Evolutionary conservation across 2,888 invertebrate genomes (phyloP), one percentile per base, ranked within the genome.

Genomic region (Aelia acuminata): DNA sequence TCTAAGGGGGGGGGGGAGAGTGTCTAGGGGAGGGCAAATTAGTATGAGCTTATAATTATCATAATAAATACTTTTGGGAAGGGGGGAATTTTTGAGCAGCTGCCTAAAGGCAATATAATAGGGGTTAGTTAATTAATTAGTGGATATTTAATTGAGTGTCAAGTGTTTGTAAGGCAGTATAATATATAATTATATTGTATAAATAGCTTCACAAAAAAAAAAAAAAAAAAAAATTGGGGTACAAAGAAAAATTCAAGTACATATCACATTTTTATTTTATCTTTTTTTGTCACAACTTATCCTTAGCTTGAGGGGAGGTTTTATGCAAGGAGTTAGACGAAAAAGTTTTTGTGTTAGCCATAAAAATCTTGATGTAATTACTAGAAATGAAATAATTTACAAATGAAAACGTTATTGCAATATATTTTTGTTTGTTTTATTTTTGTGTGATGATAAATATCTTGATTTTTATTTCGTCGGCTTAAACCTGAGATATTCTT

Each of bases 21-120:
- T n/a, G n/a, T n/a, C n/a, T 2, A n/a, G n/a, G 80, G 80, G 80
- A 80, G 43, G 80, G 39, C 43, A 75, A 80, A 80, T 80, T 80
- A 80, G 80, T 80, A 80, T 80, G 80, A 80, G 80, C 80, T 80
- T 80, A 80, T 80, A 80, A 80, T 80, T 80, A 80, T 80, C 80
- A 80, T 80, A 80, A 80, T 47, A 80, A 80, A 80, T 47, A 43
- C 80, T 80, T 5, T 3, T 43, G 18, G 20, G 11, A 22, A 80
- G 43, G 43, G 80, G 39, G 11, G 13, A 1, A n/a, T 43, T 2
- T n/a, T 1, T 70, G 18, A 80, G 43, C 80, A 80, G 80, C 80
- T 80, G 80, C 11, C 43, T 35, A 31, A 35, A 70, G 63, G 7
- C 13, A 3, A 49, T n/a, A 63, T 35, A 63, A 70, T 70, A 5